Percentiles rank a stretch among this genome's conserved stretches.
Evolutionary conservation across 2,113 vertebrate species (phyloP).

Genomic region (Oriolus oriolus): DNA sequence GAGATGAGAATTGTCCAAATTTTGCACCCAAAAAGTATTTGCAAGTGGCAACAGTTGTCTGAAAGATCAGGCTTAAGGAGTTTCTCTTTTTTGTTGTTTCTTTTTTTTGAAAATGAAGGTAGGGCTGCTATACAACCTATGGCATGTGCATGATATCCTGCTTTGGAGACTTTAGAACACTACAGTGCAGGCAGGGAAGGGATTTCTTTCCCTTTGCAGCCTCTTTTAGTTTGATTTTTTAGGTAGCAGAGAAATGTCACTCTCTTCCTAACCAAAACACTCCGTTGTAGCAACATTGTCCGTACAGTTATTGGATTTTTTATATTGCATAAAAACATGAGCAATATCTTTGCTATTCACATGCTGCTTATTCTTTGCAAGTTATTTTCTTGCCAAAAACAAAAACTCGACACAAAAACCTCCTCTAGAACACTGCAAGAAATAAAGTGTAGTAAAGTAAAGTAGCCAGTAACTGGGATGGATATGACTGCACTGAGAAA

Average conservation of each 20-base stretch:
- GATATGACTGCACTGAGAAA: not conserved
- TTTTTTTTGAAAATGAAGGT: not conserved
- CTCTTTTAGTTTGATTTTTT: not conserved
- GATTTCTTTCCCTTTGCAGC: not conserved
- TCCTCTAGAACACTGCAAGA: not conserved
- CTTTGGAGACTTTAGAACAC: not conserved
- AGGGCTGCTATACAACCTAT: not conserved
- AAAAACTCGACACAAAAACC: not conserved
- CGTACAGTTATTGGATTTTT: not conserved
- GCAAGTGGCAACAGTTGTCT: not conserved
- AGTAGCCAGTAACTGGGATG: not conserved
- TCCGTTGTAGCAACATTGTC: not conserved
- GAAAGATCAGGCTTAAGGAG: not conserved
- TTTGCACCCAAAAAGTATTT: not conserved
- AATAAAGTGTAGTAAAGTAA: not conserved
- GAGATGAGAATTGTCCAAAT: not conserved
- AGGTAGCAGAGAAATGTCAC: not conserved
- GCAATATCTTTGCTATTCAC: not conserved
- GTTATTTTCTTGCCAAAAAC: not conserved
- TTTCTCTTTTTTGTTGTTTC: not conserved
- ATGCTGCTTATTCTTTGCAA: not conserved
- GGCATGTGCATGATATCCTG: not conserved
- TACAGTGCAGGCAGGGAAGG: not conserved
- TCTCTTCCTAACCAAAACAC: not conserved
- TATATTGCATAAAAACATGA: not conserved